phyloP scores from a whole-genome alignment of 2,797 vertebrate species.

The Petrocephalus sullivani region DNA sequence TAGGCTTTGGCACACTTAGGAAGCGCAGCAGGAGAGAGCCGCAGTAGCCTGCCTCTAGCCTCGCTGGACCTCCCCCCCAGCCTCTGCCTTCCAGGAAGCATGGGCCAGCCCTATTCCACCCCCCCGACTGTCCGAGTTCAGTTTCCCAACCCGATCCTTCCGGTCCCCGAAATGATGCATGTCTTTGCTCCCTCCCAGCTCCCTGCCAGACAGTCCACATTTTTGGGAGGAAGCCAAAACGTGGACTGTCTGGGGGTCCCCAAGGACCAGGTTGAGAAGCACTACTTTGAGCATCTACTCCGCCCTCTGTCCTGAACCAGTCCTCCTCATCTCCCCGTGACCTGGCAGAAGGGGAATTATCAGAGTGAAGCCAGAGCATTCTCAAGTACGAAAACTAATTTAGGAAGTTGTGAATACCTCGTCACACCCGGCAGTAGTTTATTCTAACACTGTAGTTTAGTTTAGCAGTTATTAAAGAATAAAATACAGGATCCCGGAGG shows the following conservation, averaged over 20 bases:
- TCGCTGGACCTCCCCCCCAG: background rate
- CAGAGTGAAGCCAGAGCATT: background rate
- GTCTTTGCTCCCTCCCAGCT: background rate
- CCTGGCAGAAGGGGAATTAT: background rate
- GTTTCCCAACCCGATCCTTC: background rate
- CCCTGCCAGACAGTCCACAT: background rate
- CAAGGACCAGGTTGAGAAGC: background rate
- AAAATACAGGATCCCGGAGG: background rate
- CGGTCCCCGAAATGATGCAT: background rate
- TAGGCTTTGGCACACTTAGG: constrained; percentile 43
- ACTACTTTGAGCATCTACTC: background rate
- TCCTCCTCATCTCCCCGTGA: background rate
- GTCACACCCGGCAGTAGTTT: background rate
- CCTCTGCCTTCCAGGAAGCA: background rate
- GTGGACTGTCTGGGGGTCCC: background rate
- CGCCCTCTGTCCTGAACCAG: background rate
- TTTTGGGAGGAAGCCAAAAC: background rate
- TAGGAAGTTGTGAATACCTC: background rate
- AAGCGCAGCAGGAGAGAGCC: constrained; percentile 59
- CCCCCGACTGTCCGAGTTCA: background rate
- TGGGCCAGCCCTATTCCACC: background rate
- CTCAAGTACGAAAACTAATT: background rate
- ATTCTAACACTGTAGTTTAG: background rate
- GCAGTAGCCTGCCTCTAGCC: constrained; percentile 31
- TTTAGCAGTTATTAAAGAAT: background rate